Evolutionary conservation across 2,888 invertebrate species (phyloP), one percentile per base, ranked within the genome.

Genomic region (Torymus aiolomorphi): DNA sequence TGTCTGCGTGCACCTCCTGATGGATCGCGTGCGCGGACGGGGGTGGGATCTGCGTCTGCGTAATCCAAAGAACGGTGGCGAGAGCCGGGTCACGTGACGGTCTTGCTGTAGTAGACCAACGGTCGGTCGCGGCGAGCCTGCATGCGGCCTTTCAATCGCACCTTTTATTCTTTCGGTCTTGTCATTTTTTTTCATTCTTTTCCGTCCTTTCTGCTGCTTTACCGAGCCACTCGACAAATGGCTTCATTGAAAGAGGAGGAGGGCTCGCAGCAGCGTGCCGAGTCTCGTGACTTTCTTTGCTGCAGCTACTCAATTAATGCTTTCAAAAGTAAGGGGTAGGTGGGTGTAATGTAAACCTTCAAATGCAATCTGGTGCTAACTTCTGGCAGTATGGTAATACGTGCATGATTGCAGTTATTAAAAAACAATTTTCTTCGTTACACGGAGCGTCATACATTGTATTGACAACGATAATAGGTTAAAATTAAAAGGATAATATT

Each of bases 1-100:
- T 71, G 63, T 56, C 54, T 73, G 84, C 83, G 75, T 82, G 84
- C 83, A 84, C 83, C 84, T 85, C 84, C 83, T 78, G 82, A 82
- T 83, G 80, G 78, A 83, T 84, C 82, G 79, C 82, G 80, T 83
- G 81, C 82, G 78, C 81, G 31, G 31, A 31, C 31, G 31, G 31
- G 31, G 31, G 31, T 31, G 82, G 82, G 83, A 80, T 78, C 84
- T 66, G 56, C 71, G 78, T 79, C 80, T 67, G 78, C 31, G 10
- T 31, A 13, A 31, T 20, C n/a, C n/a, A 14, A 62, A 59, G 16
- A 70, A 31, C 31, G 31, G 2, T 8, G 31, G 2, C 3, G 57
- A 42, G n/a, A 14, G 11, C 16, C 16, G 52, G 52, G n/a, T 67
- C 66, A 66, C 57, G 66, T 74, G 65, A 66, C 66, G 10, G 10